Evolutionary conservation across 1,140 invertebrate genomes (phyloP).

Genomic region (Aethina tumida): DNA sequence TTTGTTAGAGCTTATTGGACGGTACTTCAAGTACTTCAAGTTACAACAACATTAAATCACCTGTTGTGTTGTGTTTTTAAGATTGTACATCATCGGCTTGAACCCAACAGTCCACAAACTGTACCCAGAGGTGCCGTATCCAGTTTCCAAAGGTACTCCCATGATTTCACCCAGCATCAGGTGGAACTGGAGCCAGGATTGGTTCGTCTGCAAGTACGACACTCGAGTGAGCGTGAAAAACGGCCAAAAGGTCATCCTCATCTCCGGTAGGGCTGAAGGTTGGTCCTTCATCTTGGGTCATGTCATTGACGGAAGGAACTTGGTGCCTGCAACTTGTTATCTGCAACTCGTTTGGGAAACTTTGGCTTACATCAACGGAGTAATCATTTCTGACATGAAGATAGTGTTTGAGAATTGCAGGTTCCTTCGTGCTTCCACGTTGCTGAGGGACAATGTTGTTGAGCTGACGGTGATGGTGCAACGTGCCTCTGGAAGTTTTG

Average conservation of each 20-base stretch:
- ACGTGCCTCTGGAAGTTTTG: conserved; percentile 70
- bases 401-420: conserved; percentile 81
- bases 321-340: conserved; percentile 87
- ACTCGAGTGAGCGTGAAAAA: conserved; percentile 38
- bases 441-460: conserved; percentile 60
- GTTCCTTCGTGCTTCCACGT: conserved; percentile 72
- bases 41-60: no score
- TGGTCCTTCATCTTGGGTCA: conserved; percentile 75
- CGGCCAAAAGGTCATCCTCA: conserved; percentile 49
- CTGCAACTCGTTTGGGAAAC: conserved; percentile 80
- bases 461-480: conserved; percentile 75
- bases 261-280: conserved; percentile 57
- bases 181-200: conserved; percentile 53
- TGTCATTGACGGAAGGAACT: conserved; percentile 75
- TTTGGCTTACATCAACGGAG: conserved; percentile 63
- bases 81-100: conserved; percentile 48
- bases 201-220: conserved; percentile 29
- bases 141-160: conserved; percentile 51
- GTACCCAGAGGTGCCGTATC: conserved; percentile 43
- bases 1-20: no score
- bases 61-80: conserved; percentile 34
- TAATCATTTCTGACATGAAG: conserved; percentile 56
- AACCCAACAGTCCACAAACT: conserved; percentile 43
- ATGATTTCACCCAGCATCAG: conserved; percentile 49
- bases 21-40: no score